These are phyloP conservation scores for Eulithis prunata DNA, from an alignment of 2,888 invertebrate genomes.

Conservation along the genomic window DNA sequence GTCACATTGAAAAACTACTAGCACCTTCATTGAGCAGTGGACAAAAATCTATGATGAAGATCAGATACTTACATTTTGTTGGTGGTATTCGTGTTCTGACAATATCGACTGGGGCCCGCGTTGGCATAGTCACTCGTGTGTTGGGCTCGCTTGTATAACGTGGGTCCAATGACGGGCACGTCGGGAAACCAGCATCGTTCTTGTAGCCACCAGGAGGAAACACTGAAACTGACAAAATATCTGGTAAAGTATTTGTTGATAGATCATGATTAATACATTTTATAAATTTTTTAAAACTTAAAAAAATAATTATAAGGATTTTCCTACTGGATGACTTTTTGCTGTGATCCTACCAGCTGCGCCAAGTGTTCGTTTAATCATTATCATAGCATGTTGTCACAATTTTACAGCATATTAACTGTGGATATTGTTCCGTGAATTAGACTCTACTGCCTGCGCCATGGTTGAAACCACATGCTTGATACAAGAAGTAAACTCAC, in stretches of 20 bases:
- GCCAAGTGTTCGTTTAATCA: conserved; percentile 4
- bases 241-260: neutral
- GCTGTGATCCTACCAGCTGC: conserved; percentile 6
- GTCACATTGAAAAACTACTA: too few relatives aligned
- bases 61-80: conserved; percentile 63
- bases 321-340: neutral
- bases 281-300: too few relatives aligned
- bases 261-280: too few relatives aligned
- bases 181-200: conserved; percentile 78
- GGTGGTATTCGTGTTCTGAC: conserved; percentile 85
- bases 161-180: conserved; percentile 79
- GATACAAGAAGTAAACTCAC: too few relatives aligned
- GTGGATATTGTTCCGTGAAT: too few relatives aligned
- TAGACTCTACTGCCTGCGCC: too few relatives aligned
- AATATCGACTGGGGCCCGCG: conserved; percentile 88
- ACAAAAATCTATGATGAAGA: too few relatives aligned
- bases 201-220: conserved; percentile 76
- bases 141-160: conserved; percentile 93
- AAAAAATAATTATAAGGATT: too few relatives aligned
- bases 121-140: conserved; percentile 82
- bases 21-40: too few relatives aligned
- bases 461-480: too few relatives aligned
- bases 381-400: too few relatives aligned
- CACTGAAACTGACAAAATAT: conserved; percentile 59
- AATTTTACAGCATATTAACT: too few relatives aligned